These are phyloP conservation scores for Numenius arquata DNA, from an alignment of 2,113 vertebrate species.

Conservation along the genomic window DNA sequence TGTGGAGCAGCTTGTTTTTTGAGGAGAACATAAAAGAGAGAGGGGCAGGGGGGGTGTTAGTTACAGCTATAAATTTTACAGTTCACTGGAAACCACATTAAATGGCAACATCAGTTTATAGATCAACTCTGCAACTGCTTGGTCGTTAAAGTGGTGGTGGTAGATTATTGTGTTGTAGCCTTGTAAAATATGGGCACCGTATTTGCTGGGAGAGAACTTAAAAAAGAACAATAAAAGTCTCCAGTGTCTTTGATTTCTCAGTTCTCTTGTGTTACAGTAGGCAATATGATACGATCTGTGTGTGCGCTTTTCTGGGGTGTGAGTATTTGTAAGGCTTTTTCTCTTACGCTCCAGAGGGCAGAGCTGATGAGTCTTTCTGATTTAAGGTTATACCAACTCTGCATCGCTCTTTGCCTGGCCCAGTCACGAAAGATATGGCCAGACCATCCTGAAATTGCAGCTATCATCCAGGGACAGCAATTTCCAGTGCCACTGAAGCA, in stretches of 20 bases:
- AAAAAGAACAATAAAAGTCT: slow-evolving; percentile 45
- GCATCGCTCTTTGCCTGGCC: background rate
- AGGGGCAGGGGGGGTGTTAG: slow-evolving; percentile 44
- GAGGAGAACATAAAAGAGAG: slow-evolving; percentile 53
- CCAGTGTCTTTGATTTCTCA: slow-evolving; percentile 29
- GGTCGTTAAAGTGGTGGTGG: slow-evolving; percentile 44
- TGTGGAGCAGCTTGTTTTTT: slow-evolving; percentile 54
- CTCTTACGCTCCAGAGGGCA: fast-evolving
- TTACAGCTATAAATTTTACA: slow-evolving; percentile 70
- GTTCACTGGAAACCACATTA: slow-evolving; percentile 72
- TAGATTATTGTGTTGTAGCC: slow-evolving; percentile 49
- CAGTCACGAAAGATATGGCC: background rate
- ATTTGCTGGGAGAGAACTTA: slow-evolving; percentile 40
- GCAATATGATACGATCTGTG: background rate
- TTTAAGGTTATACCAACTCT: background rate
- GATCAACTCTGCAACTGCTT: slow-evolving; percentile 54
- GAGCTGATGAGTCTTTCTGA: background rate
- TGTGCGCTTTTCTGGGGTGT: background rate
- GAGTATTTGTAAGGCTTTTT: background rate
- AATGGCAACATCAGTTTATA: slow-evolving; percentile 65
- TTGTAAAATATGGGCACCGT: slow-evolving; percentile 46
- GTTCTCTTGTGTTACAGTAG: background rate
- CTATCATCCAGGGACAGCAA: background rate
- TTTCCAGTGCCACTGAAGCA: background rate
- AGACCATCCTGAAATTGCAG: background rate